phyloP scores from a whole-genome alignment of 2,888 invertebrate species.

The Cacoxenus indagator region DNA sequence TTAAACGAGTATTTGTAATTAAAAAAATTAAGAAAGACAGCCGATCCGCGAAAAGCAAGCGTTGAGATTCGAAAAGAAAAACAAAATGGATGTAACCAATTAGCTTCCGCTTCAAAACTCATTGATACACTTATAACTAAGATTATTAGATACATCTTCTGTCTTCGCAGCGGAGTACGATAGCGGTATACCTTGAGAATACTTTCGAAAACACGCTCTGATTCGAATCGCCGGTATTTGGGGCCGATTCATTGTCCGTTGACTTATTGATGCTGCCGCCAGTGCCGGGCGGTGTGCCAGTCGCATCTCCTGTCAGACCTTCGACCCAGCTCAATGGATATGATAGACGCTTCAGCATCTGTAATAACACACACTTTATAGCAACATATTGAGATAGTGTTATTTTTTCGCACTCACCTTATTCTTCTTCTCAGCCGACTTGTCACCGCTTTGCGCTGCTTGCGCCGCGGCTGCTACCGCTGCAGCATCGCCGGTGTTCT shows the following conservation, averaged over 20 bases:
- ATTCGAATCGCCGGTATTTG: slow-evolving; percentile 73
- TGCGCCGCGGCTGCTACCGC: slow-evolving; percentile 46
- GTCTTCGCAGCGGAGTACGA: background rate
- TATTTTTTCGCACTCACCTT: slow-evolving; percentile 74
- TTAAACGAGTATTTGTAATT: slow-evolving; percentile 2
- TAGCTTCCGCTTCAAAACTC: slow-evolving; percentile 25
- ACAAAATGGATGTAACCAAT: slow-evolving; percentile 54
- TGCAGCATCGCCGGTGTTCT: slow-evolving; percentile 65
- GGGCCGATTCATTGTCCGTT: slow-evolving; percentile 69
- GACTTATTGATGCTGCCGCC: slow-evolving; percentile 73
- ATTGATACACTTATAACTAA: background rate
- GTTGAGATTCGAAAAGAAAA: slow-evolving; percentile 47
- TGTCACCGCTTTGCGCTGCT: slow-evolving; percentile 48
- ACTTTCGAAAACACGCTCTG: slow-evolving; percentile 91
- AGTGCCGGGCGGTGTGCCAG: slow-evolving; percentile 59
- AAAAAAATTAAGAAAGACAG: slow-evolving; percentile 42
- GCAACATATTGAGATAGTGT: background rate
- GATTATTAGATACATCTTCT: background rate
- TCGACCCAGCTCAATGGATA: slow-evolving; percentile 95
- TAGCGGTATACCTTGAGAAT: slow-evolving; percentile 83
- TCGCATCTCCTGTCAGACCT: slow-evolving; percentile 83
- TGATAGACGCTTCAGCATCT: slow-evolving; percentile 93
- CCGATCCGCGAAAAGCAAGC: slow-evolving; percentile 64
- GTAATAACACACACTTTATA: slow-evolving; percentile 49
- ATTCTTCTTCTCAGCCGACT: slow-evolving; percentile 77